phyloP scores from a whole-genome alignment of 2,888 invertebrate species.

The Temnothorax rugatulus region DNA sequence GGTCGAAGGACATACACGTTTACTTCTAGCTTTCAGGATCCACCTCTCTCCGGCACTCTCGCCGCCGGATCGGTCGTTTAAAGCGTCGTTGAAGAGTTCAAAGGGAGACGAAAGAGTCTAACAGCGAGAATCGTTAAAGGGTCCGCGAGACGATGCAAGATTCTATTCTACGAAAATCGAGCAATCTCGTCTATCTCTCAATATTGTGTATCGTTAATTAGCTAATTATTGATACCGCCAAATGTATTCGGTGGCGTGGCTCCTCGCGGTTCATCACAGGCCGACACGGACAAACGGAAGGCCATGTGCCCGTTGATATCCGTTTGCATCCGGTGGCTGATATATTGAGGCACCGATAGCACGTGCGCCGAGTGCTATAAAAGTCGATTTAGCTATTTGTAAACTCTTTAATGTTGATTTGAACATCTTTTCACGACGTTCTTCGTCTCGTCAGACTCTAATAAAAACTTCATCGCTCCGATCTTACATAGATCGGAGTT shows the following conservation, averaged over 20 bases:
- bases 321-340: neutral
- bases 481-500: neutral
- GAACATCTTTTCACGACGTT: neutral
- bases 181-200: slow-evolving; percentile 26
- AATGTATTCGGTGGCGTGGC: slow-evolving; percentile 31
- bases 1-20: slow-evolving; percentile 59
- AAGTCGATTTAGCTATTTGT: slow-evolving; percentile 31
- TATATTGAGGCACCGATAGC: neutral
- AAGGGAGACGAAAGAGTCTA: slow-evolving; percentile 59
- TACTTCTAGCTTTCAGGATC: slow-evolving; percentile 32
- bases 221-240: slow-evolving; percentile 14
- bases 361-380: neutral
- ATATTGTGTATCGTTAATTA: slow-evolving; percentile 33
- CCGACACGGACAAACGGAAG: slow-evolving; percentile 5
- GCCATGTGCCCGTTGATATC: neutral
- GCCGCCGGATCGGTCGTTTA: slow-evolving; percentile 25
- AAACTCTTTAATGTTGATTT: slow-evolving; percentile 11
- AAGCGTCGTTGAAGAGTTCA: slow-evolving; percentile 45
- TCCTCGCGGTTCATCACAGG: neutral
- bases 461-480: neutral
- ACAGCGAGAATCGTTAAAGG: slow-evolving; percentile 60
- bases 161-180: slow-evolving; percentile 39
- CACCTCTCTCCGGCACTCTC: slow-evolving; percentile 39
- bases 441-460: neutral
- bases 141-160: slow-evolving; percentile 14